These are phyloP conservation scores for Zaprionus lachaisei DNA, from an alignment of 1,140 invertebrate genomes.

Conservation along the genomic window DNA sequence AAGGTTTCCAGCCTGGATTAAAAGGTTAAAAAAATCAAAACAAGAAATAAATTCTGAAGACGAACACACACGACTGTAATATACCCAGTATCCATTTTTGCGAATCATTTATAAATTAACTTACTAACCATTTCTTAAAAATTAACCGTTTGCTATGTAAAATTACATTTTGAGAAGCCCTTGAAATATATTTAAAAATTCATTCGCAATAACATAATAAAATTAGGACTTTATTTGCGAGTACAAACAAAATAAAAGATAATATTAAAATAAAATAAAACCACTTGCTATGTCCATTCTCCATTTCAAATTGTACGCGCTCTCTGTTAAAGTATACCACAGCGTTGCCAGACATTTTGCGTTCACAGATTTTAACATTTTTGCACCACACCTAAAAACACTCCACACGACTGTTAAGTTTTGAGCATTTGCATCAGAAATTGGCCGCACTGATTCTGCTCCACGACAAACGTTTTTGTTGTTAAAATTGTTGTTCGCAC, in stretches of 20 bases:
- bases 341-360: constrained; percentile 30
- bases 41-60: neutral
- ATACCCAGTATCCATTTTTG: too few species aligned
- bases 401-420: constrained; percentile 10
- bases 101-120: too few species aligned
- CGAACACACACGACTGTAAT: too few species aligned
- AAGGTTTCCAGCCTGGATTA: neutral
- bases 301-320: neutral
- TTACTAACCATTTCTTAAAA: too few species aligned
- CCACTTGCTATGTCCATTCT: neutral
- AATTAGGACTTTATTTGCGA: neutral
- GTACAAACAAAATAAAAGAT: neutral
- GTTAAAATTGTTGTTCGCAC: neutral
- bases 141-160: too few species aligned
- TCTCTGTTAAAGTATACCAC: neutral
- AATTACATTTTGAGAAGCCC: too few species aligned
- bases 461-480: neutral
- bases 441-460: neutral
- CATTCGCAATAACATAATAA: too few species aligned
- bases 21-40: neutral
- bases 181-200: neutral
- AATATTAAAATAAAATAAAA: neutral
- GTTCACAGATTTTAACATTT: constrained; percentile 27
- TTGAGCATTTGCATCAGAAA: neutral
- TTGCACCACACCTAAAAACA: constrained; percentile 24